Evolutionary conservation across 2,113 vertebrate species (phyloP), one percentile per base, ranked within the genome.

Genomic region (Ceyx cyanopectus): DNA sequence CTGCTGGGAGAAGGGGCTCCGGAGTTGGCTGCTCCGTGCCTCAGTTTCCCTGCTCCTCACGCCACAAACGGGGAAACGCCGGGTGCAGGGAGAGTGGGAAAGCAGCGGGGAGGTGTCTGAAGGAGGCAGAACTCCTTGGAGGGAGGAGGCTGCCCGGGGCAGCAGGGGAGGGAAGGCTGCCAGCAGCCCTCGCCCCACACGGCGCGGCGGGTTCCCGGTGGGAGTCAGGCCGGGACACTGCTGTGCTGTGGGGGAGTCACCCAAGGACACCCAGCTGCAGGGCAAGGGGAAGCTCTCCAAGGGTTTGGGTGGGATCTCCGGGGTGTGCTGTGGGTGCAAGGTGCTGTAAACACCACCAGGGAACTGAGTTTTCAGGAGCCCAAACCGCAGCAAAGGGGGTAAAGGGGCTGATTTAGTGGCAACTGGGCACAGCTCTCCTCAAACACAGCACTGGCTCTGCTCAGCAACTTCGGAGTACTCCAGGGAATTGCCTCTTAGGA

Each of bases 111-210:
- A 84, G 67, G 53, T 24, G 74, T 78, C 29, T 23, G 81, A 32
- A 85, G 26, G 26, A 0, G 0, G 34, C 69, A 54, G 41, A 4
- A 1, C n/a, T 23, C 65, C 67, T 61, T 3, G 5, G 5, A 83
- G 91, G 78, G 80, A 77, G 48, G 72, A 19, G 5, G 70, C 79
- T 85, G 83, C 83, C 68, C 0, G 4, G 72, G 69, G 68, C 80
- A 45, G 83, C 45, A 86, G 54, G 22, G 34, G n/a, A 90, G 68
- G 72, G 87, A 48, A 1, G 34, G 63, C 66, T 92, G 83, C 80
- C 95, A 88, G 19, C 82, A 92, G 80, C 86, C 83, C 67, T 30
- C 7, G 70, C 67, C 89, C 82, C 85, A 87, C 79, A 58, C 12
- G 43, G n/a, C 7, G 77, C 3, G 1, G 26, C 6, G 4, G 2